Evolutionary conservation across 2,113 vertebrate genomes (phyloP), one percentile per base, ranked within the genome.

Genomic region (Scatophagus argus): DNA sequence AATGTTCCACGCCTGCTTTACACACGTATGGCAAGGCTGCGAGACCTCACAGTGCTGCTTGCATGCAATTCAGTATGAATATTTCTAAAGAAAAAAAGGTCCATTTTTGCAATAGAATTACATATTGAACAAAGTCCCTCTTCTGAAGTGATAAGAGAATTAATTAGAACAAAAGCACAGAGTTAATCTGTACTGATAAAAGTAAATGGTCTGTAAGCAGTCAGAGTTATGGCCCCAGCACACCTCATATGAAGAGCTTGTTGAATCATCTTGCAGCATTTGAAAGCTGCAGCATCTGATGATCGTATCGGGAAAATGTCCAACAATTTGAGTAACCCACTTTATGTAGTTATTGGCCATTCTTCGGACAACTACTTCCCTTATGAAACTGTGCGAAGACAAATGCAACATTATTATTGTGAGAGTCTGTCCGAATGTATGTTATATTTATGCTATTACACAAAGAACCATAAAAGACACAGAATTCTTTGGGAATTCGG

Each of bases 51-150:
- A 6, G 27, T 44, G 38, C 51, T 16, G 13, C 59, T 62, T 51
- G 52, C 39, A 25, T 51, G 52, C 39, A 25, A 54, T 27, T 25
- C n/a, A 36, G 27, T 8, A 54, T 54, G 11, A 9, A 31, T 67
- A 16, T 5, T 56, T 36, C n/a, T 47, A 23, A 7, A 11, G 19
- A 4, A 63, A 73, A 58, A 68, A 61, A n/a, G 6, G 6, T 60
- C 17, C 11, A 32, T 64, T 34, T 25, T 31, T 43, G 27, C 14
- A 69, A 46, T 75, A 23, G 64, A 76, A 68, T 31, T 17, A 55
- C 55, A 58, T 19, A 68, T 17, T 70, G 12, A 65, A 60, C 7
- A 19, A 1, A 23, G 4, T 29, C 2, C n/a, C 8, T 46, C 6
- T 27, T 36, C 19, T 7, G 23, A 66, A 36, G 19, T 58, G 34